A percentile compares a stretch with the other conserved stretches of the same genome.
Evolutionary conservation across 2,797 vertebrate species (phyloP).

Genomic region (Gallinago solitaria): DNA sequence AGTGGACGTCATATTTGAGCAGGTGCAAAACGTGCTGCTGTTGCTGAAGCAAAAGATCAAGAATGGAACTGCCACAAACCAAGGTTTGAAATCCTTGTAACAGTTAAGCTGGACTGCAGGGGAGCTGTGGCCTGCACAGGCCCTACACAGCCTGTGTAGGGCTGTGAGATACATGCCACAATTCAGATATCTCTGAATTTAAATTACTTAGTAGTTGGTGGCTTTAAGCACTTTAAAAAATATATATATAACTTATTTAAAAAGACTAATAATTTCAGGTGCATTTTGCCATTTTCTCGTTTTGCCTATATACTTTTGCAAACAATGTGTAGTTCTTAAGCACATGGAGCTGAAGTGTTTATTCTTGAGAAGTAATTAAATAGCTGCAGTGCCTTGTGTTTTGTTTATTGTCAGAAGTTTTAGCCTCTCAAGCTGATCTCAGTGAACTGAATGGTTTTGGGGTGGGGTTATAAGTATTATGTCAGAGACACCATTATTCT

Average conservation of each 20-base stretch:
- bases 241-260: not conserved
- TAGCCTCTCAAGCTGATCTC: not conserved
- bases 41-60: conserved; percentile 84
- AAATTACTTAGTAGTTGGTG: not conserved
- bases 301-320: not conserved
- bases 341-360: not conserved
- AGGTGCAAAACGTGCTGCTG: conserved; percentile 75
- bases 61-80: conserved; percentile 82
- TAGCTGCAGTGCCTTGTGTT: not conserved
- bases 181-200: not conserved
- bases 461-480: not conserved
- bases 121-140: not conserved
- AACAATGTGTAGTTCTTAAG: not conserved
- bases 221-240: not conserved
- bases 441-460: not conserved
- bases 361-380: not conserved
- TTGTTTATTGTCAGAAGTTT: not conserved
- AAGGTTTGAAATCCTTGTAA: conserved; percentile 77
- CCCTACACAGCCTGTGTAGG: too few relatives aligned
- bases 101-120: not conserved
- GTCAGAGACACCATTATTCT: not conserved
- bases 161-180: not conserved
- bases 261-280: not conserved
- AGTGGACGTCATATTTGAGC: conserved; percentile 83
- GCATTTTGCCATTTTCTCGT: not conserved